Evolutionary conservation across 2,797 vertebrate species (phyloP).

Genomic region (Cuniculus paca): DNA sequence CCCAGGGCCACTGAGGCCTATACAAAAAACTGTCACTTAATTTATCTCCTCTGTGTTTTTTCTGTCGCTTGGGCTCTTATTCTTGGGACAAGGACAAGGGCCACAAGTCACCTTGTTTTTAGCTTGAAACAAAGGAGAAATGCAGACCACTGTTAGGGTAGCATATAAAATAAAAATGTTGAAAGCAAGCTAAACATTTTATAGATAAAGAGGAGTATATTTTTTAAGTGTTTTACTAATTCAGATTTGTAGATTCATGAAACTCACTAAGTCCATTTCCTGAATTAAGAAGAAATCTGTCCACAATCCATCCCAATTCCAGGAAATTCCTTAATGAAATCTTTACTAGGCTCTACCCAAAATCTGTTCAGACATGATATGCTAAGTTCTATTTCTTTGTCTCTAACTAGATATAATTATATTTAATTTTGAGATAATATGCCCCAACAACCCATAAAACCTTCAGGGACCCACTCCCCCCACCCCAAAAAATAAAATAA

Average conservation of each 20-base stretch:
- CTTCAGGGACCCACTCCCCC: background rate
- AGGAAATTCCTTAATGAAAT: background rate
- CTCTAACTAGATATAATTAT: background rate
- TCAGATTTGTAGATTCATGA: background rate
- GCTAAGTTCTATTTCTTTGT: conserved; percentile 30
- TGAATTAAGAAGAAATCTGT: conserved; percentile 44
- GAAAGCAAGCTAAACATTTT: background rate
- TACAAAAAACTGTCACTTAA: background rate
- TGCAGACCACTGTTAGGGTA: background rate
- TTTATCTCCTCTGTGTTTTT: background rate
- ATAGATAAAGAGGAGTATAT: background rate
- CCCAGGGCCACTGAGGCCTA: background rate
- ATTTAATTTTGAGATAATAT: background rate
- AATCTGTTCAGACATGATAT: background rate
- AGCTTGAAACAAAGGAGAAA: background rate
- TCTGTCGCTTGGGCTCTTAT: background rate
- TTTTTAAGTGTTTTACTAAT: background rate
- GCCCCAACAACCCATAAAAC: background rate
- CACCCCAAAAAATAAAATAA: background rate
- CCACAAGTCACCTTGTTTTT: background rate
- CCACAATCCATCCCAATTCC: background rate
- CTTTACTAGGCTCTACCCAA: background rate
- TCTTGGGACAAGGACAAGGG: background rate
- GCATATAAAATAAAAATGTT: background rate
- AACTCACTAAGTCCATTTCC: background rate